Conservation (phyloP, 1,140 invertebrate species). For the Papilio polyxenes region DNA sequence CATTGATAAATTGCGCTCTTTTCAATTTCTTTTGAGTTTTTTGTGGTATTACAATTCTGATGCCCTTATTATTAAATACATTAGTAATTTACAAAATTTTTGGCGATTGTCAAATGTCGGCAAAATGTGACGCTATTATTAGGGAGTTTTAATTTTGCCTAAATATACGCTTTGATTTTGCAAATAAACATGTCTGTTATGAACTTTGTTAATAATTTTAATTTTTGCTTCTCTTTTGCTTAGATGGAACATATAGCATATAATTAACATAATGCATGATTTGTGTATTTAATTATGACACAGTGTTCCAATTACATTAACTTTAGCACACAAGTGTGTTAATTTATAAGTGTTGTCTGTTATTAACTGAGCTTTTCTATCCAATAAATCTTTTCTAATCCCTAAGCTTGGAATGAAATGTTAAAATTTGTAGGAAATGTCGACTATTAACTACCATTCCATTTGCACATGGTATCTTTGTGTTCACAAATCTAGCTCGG, state of each 20-base stretch:
- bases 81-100: constrained; percentile 31
- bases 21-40: constrained; percentile 68
- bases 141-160: neutral
- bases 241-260: too few relatives aligned
- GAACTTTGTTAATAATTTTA: neutral
- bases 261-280: too few relatives aligned
- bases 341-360: neutral
- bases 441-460: constrained; percentile 11
- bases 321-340: neutral
- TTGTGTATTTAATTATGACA: too few relatives aligned
- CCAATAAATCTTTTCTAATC: neutral
- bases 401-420: neutral
- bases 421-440: neutral
- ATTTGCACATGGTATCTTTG: constrained; percentile 23
- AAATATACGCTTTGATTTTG: neutral
- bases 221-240: too few relatives aligned
- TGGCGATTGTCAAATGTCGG: neutral
- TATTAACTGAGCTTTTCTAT: neutral
- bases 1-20: constrained; percentile 78
- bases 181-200: neutral
- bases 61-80: constrained; percentile 29
- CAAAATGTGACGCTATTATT: constrained; percentile 18
- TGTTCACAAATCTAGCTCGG: constrained; percentile 33
- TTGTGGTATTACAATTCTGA: constrained; percentile 53
- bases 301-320: neutral